A percentile compares a stretch with the other conserved stretches of the same genome.
phyloP scores from a whole-genome alignment of 2,888 invertebrate genomes.

The Tachina grossa region DNA sequence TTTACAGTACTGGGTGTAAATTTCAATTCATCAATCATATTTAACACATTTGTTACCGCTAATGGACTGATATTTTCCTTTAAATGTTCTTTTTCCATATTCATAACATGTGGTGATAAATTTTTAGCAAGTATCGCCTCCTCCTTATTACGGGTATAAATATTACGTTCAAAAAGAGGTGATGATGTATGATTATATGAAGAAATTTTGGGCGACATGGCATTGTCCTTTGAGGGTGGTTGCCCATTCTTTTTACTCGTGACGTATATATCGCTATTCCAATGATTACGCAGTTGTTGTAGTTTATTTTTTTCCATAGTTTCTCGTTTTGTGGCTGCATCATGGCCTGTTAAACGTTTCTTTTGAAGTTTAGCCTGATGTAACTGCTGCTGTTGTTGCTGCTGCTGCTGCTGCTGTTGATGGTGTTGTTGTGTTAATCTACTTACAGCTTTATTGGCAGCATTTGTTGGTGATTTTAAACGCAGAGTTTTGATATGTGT shows the following conservation, averaged over 20 bases:
- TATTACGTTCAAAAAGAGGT: conserved; percentile 78
- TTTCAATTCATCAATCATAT: conserved; percentile 80
- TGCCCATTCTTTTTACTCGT: conserved; percentile 43
- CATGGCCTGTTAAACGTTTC: conserved; percentile 49
- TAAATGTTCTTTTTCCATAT: conserved; percentile 56
- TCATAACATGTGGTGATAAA: conserved; percentile 42
- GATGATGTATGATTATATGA: conserved; percentile 71
- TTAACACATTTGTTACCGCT: conserved; percentile 79
- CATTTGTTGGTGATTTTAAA: conserved; percentile 80
- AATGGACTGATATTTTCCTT: conserved; percentile 83
- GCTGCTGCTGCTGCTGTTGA: conserved; percentile 41
- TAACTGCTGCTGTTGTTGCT: conserved; percentile 44
- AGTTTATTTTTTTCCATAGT: conserved; percentile 31
- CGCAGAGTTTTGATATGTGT: conserved; percentile 77
- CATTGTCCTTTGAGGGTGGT: conserved; percentile 9
- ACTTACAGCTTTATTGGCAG: conserved; percentile 64
- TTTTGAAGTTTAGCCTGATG: conserved; percentile 49
- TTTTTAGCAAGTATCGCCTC: conserved; percentile 28
- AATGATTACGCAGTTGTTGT: conserved; percentile 7
- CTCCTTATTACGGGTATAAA: conserved; percentile 53
- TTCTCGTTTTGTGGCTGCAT: conserved; percentile 46
- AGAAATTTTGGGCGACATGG: conserved; percentile 40
- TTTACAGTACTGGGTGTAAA: conserved; percentile 80
- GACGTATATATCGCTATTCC: conserved; percentile 42
- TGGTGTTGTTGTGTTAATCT: conserved; percentile 48